Base-by-base conservation (phyloP, 2,113 vertebrate species). In the Nesogale talazaci region DNA sequence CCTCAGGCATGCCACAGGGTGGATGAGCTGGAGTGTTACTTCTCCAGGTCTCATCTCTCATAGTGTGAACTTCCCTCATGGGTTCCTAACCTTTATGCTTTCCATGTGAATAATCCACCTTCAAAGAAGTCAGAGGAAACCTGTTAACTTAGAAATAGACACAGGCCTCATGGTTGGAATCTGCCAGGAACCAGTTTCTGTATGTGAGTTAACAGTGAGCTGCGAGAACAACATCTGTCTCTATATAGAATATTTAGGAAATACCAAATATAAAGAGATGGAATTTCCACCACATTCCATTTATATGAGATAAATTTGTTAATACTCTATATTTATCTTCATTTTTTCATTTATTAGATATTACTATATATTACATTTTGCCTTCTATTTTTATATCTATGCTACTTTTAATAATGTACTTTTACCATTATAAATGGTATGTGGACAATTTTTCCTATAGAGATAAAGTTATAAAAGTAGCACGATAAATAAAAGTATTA, bases 331-430 rank as follows among this genome's bases (percentile, higher is more conserved):
- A 88, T 93, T 84, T 95, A 31, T 86, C 38, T 74, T 29, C 6
- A 52, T 87, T 79, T 93, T 82, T 86, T 90, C 46, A 92, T 42
- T 85, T 38, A 84, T 86, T 88, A 87, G 61, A 56, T 92, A 46
- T 74, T 76, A 84, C 11, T 63, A 4, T 42, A 34, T 78, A 65
- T 86, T 89, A 8, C 38, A 42, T 63, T 93, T 86, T 86, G 1
- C 16, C 29, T 74, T 88, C 36, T 84, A 3, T 40, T 76, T 93
- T 78, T 82, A 61, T 84, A 36, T 69, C 11, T 3, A 1, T 69
- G 5, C 31, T 31, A 72, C 36, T 72, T 72, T 36, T 72, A 36
- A 36, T 72, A 72, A 36, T 72, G 34, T 70, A 34, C 31, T 70
- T n/a, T 6, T 75, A 63, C 23, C 80, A 84, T 78, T 87, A 31